These are phyloP conservation scores for Sminthurinus aureus DNA, from an alignment of 2,888 invertebrate species.

Conservation along the genomic window DNA sequence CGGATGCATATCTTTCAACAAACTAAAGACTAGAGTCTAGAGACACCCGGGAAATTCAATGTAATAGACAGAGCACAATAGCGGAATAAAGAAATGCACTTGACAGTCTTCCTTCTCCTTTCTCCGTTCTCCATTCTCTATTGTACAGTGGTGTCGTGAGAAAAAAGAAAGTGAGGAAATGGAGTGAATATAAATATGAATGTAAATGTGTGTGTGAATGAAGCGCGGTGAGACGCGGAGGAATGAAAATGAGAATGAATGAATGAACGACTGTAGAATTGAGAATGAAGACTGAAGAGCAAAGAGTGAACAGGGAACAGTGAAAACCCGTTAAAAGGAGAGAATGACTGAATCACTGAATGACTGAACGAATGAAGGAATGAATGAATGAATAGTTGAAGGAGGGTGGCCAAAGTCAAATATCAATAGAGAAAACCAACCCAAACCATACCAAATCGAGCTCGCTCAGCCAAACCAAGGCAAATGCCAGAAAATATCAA, in stretches of 20 bases:
- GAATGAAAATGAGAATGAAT: background rate
- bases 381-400: background rate
- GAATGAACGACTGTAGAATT: background rate
- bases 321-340: background rate
- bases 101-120: background rate
- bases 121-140: background rate
- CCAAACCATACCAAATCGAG: background rate
- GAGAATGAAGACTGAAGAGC: background rate
- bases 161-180: background rate
- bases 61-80: background rate
- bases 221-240: background rate
- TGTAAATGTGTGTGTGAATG: background rate
- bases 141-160: background rate
- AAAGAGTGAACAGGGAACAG: background rate
- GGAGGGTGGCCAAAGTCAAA: background rate
- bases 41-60: background rate
- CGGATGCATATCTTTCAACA: too few species aligned
- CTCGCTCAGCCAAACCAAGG: background rate
- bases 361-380: too few species aligned
- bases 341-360: background rate
- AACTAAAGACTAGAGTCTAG: too few species aligned
- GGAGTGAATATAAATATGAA: background rate
- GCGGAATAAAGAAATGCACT: background rate
- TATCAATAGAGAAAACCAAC: too few species aligned
- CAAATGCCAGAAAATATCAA: background rate